phyloP scores from a whole-genome alignment of 2,888 invertebrate genomes.

The Ptychoptera contaminata region DNA sequence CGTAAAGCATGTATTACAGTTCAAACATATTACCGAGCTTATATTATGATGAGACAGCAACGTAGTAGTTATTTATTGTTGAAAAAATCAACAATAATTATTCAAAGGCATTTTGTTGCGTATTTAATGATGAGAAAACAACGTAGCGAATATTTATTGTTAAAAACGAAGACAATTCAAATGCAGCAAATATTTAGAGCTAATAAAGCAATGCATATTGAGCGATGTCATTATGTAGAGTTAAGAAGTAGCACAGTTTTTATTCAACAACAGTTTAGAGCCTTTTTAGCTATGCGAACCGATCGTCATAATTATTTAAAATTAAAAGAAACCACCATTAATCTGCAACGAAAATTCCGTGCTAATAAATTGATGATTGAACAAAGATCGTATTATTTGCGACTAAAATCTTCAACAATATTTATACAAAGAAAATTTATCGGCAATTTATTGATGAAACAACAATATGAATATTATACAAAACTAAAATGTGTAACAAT shows the following conservation, averaged over 20 bases:
- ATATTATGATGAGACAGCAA: conserved; percentile 12
- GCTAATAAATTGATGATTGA: conserved; percentile 19
- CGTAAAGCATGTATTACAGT: conserved; percentile 21
- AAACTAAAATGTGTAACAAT: conserved; percentile 12
- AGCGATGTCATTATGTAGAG: conserved; percentile 13
- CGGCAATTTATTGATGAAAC: conserved; percentile 16
- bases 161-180: conserved; percentile 11
- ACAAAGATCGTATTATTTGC: conserved; percentile 14
- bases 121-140: conserved; percentile 16
- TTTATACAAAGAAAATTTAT: conserved; percentile 31
- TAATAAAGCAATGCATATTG: conserved; percentile 15
- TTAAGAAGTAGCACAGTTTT: conserved; percentile 22
- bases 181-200: conserved; percentile 19
- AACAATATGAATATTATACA: conserved; percentile 16
- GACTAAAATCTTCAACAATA: conserved; percentile 14
- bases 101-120: conserved; percentile 17
- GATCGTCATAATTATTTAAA: conserved; percentile 14
- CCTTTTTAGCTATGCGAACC: conserved; percentile 19
- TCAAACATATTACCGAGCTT: conserved; percentile 27
- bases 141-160: conserved; percentile 12
- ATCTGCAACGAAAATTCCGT: conserved; percentile 23
- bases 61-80: conserved; percentile 16
- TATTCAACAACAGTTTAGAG: conserved; percentile 33
- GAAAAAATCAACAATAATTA: conserved; percentile 11
- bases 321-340: conserved; percentile 18